Conservation (phyloP, 2,113 vertebrate species). For the Myotis lucifugus region DNA sequence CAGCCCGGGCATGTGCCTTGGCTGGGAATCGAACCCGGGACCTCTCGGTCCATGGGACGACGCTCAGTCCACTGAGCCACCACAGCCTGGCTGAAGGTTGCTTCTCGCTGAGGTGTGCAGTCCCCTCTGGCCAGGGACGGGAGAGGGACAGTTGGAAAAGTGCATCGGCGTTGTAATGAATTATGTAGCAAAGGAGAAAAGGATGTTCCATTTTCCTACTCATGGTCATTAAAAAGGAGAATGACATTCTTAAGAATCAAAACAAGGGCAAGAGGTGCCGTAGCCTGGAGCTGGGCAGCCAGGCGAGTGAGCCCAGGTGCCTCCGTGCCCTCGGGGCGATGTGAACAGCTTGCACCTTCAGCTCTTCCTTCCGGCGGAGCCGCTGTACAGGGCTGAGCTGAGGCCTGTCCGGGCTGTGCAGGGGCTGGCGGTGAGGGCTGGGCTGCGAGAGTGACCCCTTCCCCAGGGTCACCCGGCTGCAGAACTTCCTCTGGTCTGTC, state of each 20-base stretch:
- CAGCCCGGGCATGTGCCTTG: too few relatives aligned
- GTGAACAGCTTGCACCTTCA: too few relatives aligned
- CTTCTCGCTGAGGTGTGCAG: background rate
- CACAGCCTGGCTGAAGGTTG: background rate
- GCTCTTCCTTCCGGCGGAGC: background rate
- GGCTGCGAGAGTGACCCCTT: too few relatives aligned
- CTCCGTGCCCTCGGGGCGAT: background rate
- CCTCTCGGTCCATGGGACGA: too few relatives aligned
- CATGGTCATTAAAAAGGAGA: background rate
- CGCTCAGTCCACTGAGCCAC: too few relatives aligned
- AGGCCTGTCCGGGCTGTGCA: rapidly evolving
- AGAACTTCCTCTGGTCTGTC: background rate
- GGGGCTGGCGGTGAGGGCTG: rapidly evolving
- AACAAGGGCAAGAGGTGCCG: background rate
- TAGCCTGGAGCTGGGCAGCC: background rate
- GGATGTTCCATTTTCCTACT: rapidly evolving
- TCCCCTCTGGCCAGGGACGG: background rate
- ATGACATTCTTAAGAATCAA: background rate
- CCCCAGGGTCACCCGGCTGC: rapidly evolving
- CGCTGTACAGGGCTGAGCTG: background rate
- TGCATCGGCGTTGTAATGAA: background rate
- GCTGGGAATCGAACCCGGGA: too few relatives aligned
- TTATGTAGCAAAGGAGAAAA: background rate
- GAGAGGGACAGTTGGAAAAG: background rate
- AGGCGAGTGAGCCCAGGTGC: too few relatives aligned